Evolutionary conservation across 37 sponge, comb jelly and placozoan species (phyloP).

Genomic region (Ianthella basta): DNA sequence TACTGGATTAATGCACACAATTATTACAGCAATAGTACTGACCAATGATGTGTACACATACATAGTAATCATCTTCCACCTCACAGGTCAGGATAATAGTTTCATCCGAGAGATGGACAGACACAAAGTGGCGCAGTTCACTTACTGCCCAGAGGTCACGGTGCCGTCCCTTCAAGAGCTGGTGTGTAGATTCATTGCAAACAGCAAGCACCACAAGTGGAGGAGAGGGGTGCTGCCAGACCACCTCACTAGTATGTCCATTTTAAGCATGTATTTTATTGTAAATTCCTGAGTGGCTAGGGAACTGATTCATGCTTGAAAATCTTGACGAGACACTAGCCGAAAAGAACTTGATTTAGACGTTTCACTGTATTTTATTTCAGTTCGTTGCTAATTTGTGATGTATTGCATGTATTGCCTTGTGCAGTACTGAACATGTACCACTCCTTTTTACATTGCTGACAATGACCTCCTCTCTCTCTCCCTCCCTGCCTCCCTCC

Average conservation of each 20-base stretch:
- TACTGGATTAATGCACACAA: no score
- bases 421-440: not conserved
- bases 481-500: no score
- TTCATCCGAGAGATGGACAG: conserved; percentile 47
- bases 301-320: no score
- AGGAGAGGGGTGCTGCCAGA: conserved; percentile 41
- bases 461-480: no score
- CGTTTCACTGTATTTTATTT: not conserved
- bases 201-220: not conserved
- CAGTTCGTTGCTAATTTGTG: not conserved
- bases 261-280: not conserved
- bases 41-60: not conserved
- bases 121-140: conserved; percentile 8
- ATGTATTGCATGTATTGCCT: not conserved
- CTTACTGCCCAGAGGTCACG: not conserved
- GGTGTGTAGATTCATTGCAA: not conserved
- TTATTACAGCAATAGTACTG: no score
- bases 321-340: no score
- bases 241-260: conserved; percentile 44
- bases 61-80: not conserved
- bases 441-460: no score
- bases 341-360: no score
- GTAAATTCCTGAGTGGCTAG: not conserved
- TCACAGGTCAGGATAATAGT: conserved; percentile 61
- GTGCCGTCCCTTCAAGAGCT: conserved; percentile 33